A percentile compares a stretch with the other conserved stretches of the same genome.
These are phyloP conservation scores for Agrotis segetum DNA, from an alignment of 2,888 invertebrate genomes.

Conservation along the genomic window DNA sequence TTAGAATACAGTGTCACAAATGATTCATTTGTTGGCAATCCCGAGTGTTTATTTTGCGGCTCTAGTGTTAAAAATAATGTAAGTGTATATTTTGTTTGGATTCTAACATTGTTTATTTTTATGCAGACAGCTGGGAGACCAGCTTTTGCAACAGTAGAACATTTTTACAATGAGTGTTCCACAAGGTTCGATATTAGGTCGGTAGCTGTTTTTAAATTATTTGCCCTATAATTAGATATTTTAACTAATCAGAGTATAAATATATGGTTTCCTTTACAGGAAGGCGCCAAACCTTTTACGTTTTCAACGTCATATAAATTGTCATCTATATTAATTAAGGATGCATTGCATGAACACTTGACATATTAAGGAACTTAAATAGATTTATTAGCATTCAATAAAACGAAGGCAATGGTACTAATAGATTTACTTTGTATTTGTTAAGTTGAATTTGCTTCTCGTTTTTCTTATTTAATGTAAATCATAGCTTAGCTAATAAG, in stretches of 20 bases:
- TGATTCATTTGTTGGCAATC: slow-evolving; percentile 43
- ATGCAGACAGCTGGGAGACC: background rate
- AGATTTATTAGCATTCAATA: slow-evolving; percentile 33
- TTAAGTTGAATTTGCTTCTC: background rate
- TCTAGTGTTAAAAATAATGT: slow-evolving; percentile 12
- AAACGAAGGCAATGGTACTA: slow-evolving; percentile 8
- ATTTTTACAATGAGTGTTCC: background rate
- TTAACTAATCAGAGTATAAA: background rate
- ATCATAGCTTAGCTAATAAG: background rate
- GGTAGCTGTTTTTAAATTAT: background rate
- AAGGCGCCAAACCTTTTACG: background rate
- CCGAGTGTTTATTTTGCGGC: slow-evolving; percentile 24
- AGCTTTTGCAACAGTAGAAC: background rate
- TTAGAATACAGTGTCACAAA: slow-evolving; percentile 20
- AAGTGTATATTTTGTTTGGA: background rate
- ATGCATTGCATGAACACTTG: slow-evolving; percentile 26
- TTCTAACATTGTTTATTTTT: slow-evolving; percentile 8
- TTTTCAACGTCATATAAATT: slow-evolving; percentile 16
- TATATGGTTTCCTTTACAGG: background rate
- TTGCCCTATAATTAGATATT: background rate
- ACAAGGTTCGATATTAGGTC: background rate
- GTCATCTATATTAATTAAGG: slow-evolving; percentile 23
- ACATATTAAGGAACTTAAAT: slow-evolving; percentile 44
- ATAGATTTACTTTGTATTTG: slow-evolving; percentile 3
- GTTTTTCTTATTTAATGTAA: background rate